Percentiles rank a stretch among this genome's conserved stretches.
Conservation (phyloP, 1,140 invertebrate genomes). For the Leptopilina clavipes region DNA sequence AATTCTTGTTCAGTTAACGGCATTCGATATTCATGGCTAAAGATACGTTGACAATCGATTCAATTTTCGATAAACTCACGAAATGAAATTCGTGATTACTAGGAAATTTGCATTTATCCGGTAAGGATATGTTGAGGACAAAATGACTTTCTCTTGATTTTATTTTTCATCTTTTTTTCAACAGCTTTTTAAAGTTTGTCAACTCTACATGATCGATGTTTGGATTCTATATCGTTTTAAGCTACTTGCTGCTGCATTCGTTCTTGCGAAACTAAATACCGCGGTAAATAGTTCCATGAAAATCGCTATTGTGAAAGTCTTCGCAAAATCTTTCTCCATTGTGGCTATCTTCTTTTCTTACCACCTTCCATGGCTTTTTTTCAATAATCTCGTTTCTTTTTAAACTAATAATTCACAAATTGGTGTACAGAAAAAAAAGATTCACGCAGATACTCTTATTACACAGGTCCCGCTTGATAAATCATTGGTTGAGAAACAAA, state of each 20-base stretch:
- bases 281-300: not conserved
- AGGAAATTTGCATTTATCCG: not conserved
- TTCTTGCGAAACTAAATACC: conserved; percentile 24
- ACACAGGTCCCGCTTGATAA: conserved; percentile 29
- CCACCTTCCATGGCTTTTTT: not conserved
- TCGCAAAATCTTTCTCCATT: not conserved
- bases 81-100: not conserved
- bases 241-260: not conserved
- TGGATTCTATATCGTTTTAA: conserved; percentile 10
- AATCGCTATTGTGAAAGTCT: conserved; percentile 16
- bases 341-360: not conserved
- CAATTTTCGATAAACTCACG: conserved; percentile 23
- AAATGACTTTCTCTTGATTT: conserved; percentile 1
- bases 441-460: conserved; percentile 26
- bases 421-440: conserved; percentile 30
- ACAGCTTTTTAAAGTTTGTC: not conserved
- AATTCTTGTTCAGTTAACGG: not conserved
- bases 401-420: conserved; percentile 34
- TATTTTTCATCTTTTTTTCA: not conserved
- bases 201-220: not conserved
- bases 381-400: not conserved
- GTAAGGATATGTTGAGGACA: not conserved
- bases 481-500: not conserved
- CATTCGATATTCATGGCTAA: not conserved
- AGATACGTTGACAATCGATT: not conserved